Conservation (phyloP, 2,113 vertebrate species). For the human region GRCh38 chr7:51513001-51513500, state of each 20-base stretch:
- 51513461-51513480: background rate
- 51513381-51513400: background rate
- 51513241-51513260: background rate
- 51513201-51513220: background rate
- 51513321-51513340: background rate
- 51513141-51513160: background rate
- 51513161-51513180: background rate
- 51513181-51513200: background rate
- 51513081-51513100: background rate
- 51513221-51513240: background rate
- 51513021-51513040: background rate
- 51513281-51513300: background rate
- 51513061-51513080: background rate
- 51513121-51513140: background rate
- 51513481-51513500: background rate
- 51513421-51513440: background rate
- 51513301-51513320: background rate
- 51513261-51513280: background rate
- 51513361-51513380: background rate
- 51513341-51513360: background rate
- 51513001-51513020: background rate
- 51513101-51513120: background rate
- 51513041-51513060: background rate
- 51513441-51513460: background rate
- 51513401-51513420: background rate